Conservation (phyloP, 2,888 invertebrate species). For the Erebia ligea region DNA sequence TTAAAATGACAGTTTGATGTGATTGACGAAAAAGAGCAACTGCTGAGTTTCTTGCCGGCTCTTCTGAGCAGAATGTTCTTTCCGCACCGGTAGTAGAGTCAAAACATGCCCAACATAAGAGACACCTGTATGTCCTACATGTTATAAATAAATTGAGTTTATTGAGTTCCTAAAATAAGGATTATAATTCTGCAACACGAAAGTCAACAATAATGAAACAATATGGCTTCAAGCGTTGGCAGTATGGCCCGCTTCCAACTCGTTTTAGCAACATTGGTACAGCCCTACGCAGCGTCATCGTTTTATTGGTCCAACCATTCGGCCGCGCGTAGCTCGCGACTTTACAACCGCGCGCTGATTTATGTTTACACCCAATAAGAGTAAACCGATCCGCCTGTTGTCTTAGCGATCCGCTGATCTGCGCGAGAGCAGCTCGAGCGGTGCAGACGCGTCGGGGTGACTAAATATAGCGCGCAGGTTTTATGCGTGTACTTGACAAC, state of each 20-base stretch:
- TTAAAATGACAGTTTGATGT: no score
- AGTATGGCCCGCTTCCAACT: not conserved
- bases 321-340: not conserved
- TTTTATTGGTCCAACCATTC: not conserved
- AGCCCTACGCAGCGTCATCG: not conserved
- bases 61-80: no score
- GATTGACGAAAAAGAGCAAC: no score
- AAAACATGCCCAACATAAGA: no score
- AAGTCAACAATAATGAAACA: no score
- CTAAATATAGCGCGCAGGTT: constrained; percentile 1
- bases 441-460: not conserved
- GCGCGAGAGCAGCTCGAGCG: not conserved
- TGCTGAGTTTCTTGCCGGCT: no score
- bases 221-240: no score
- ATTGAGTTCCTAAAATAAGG: no score
- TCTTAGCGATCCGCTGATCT: not conserved
- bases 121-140: no score
- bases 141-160: no score
- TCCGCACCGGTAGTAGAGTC: no score
- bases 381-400: not conserved
- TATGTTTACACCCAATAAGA: not conserved
- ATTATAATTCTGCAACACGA: no score
- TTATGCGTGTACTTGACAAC: not conserved
- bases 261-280: not conserved
- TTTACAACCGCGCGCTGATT: not conserved